These are phyloP conservation scores for Rhagonycha lutea DNA, from an alignment of 2,888 invertebrate genomes.

Conservation along the genomic window DNA sequence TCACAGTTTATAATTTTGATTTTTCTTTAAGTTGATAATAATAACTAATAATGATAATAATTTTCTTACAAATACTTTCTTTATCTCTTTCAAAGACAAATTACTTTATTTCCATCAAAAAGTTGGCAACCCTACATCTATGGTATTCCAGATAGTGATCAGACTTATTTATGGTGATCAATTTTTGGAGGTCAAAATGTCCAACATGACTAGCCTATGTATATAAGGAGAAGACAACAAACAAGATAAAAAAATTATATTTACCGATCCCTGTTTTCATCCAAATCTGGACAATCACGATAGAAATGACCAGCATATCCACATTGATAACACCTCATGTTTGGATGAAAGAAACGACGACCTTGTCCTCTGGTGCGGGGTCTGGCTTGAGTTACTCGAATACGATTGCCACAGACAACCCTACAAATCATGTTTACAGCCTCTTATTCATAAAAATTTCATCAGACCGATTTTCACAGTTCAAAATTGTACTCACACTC, in stretches of 20 bases:
- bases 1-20: too few relatives aligned
- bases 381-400: slow-evolving; percentile 60
- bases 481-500: slow-evolving; percentile 53
- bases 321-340: slow-evolving; percentile 63
- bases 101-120: too few relatives aligned
- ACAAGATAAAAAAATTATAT: slow-evolving; percentile 29
- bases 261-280: slow-evolving; percentile 50
- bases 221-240: neutral
- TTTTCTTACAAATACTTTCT: too few relatives aligned
- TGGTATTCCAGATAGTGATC: too few relatives aligned
- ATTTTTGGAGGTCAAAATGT: too few relatives aligned
- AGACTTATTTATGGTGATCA: too few relatives aligned
- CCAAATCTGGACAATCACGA: slow-evolving; percentile 59
- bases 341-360: slow-evolving; percentile 59
- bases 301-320: slow-evolving; percentile 63
- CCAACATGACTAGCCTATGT: too few relatives aligned
- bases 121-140: too few relatives aligned
- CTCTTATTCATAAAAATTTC: slow-evolving; percentile 9
- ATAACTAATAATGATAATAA: too few relatives aligned
- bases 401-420: slow-evolving; percentile 57
- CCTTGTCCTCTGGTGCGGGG: slow-evolving; percentile 58
- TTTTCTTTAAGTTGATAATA: too few relatives aligned
- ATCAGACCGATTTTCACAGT: neutral
- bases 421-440: slow-evolving; percentile 42
- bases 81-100: too few relatives aligned